Evolutionary conservation across 1,140 invertebrate species (phyloP).

Genomic region (Diabrotica virgifera): DNA sequence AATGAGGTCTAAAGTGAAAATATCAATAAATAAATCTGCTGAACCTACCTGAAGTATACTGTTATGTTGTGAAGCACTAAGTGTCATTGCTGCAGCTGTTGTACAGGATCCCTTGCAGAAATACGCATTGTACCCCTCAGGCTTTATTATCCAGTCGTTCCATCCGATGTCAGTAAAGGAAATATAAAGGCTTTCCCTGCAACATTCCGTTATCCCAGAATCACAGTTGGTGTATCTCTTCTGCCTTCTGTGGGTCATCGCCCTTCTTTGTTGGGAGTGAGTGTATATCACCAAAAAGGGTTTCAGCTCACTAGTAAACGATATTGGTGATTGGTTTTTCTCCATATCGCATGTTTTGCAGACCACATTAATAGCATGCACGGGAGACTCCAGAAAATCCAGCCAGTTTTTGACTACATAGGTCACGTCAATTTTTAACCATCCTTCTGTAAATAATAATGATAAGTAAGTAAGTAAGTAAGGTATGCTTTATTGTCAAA

Average conservation of each 20-base stretch:
- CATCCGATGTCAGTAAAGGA: constrained; percentile 82
- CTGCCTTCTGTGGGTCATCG: constrained; percentile 53
- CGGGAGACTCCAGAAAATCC: constrained; percentile 57
- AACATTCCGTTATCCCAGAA: constrained; percentile 71
- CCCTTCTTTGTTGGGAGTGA: constrained; percentile 51
- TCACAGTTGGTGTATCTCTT: constrained; percentile 68
- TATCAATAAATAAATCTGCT: too few relatives aligned
- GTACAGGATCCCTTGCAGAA: constrained; percentile 79
- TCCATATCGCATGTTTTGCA: constrained; percentile 74
- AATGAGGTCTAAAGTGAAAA: too few relatives aligned
- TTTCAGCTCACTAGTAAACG: constrained; percentile 60
- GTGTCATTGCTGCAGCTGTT: constrained; percentile 63
- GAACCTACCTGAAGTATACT: constrained; percentile 65
- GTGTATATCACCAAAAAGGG: constrained; percentile 75
- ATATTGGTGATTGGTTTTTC: constrained; percentile 58
- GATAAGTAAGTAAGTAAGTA: too few relatives aligned
- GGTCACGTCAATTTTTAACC: constrained; percentile 74
- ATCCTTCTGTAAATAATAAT: constrained; percentile 62
- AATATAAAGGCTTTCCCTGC: constrained; percentile 76
- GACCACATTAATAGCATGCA: constrained; percentile 68
- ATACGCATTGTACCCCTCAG: constrained; percentile 76
- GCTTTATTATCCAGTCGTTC: constrained; percentile 83
- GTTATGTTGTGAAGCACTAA: constrained; percentile 64
- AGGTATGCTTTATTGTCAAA: too few relatives aligned
- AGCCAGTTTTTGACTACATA: constrained; percentile 72